These are phyloP conservation scores for Drosophila sproati DNA, from an alignment of 1,140 invertebrate genomes.

Conservation along the genomic window DNA sequence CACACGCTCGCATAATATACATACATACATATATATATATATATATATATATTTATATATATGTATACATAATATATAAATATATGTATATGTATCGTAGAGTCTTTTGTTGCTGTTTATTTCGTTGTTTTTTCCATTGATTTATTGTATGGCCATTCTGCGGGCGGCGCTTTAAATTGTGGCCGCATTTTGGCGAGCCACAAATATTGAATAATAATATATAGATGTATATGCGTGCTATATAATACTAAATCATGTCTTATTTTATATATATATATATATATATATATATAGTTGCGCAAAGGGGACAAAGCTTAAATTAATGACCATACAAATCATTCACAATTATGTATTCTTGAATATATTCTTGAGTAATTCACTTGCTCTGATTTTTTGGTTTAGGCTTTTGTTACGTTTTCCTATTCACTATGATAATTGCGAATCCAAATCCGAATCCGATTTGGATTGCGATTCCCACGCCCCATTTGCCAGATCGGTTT, in stretches of 20 bases:
- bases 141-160: conserved; percentile 54
- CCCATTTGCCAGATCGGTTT: conserved; percentile 35
- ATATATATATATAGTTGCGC: conserved; percentile 4
- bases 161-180: conserved; percentile 43
- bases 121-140: conserved; percentile 40
- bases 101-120: conserved; percentile 21
- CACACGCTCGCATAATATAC: conserved; percentile 4
- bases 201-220: conserved; percentile 54
- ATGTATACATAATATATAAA: conserved; percentile 5
- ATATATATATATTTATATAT: conserved; percentile 16
- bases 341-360: neutral
- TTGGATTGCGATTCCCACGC: conserved; percentile 51
- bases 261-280: conserved; percentile 2
- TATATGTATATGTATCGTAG: neutral
- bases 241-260: conserved; percentile 18
- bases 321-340: conserved; percentile 4
- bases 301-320: neutral
- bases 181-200: conserved; percentile 61
- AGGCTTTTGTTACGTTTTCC: neutral
- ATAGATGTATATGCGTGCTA: conserved; percentile 5
- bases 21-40: conserved; percentile 21
- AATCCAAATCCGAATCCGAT: neutral
- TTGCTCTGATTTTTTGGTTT: neutral
- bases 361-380: neutral
- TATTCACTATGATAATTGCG: no score